Conservation (phyloP, 2,113 vertebrate species). For the Ellobius talpinus region DNA sequence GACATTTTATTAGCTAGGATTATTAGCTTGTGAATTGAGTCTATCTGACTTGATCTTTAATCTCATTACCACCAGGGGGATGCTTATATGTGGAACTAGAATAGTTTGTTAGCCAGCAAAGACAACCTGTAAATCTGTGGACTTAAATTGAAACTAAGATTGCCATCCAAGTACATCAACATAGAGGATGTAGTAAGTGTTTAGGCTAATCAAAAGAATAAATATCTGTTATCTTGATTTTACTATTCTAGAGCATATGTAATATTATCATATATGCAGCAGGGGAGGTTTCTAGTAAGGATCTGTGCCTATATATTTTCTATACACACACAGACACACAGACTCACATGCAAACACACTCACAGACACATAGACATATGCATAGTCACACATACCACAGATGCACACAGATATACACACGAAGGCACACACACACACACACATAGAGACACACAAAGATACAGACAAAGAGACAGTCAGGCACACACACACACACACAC, state of each 20-base stretch:
- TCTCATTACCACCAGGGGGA: neutral
- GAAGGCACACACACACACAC: neutral
- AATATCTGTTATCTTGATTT: neutral
- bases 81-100: conserved; percentile 26
- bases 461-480: too few relatives aligned
- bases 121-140: neutral
- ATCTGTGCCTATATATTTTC: neutral
- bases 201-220: neutral
- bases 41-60: neutral
- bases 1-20: conserved; percentile 51
- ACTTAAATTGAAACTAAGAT: neutral
- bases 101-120: neutral
- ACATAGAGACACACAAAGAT: neutral
- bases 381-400: neutral
- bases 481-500: neutral
- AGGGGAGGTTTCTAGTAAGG: neutral
- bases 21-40: conserved; percentile 49
- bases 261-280: neutral
- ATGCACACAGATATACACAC: neutral
- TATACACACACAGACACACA: neutral
- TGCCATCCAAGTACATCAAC: neutral
- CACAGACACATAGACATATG: neutral
- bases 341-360: neutral
- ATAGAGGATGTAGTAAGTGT: neutral
- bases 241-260: neutral